Evolutionary conservation across 2,113 vertebrate species (phyloP).

Genomic region (Dipodomys stephensi): DNA sequence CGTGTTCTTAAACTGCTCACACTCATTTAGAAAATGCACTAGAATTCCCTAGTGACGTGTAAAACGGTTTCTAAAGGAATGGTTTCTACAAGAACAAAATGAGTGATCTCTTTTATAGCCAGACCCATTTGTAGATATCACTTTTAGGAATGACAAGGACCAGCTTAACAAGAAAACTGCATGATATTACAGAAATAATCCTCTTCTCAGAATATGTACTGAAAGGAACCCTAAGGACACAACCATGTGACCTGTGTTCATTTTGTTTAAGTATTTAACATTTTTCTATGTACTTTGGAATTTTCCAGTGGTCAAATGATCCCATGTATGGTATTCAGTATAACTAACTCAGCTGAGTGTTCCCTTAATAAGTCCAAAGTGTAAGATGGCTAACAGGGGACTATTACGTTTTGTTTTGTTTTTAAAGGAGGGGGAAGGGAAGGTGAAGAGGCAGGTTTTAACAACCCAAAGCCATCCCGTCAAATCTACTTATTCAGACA

Average conservation of each 20-base stretch:
- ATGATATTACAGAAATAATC: conserved; percentile 54
- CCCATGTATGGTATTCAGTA: background rate
- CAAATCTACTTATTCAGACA: conserved; percentile 87
- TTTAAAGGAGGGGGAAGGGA: conserved; percentile 60
- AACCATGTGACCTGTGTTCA: conserved; percentile 17
- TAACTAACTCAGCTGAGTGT: conserved; percentile 34
- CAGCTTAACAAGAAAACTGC: conserved; percentile 64
- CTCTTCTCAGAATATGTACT: conserved; percentile 10
- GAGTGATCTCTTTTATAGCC: conserved; percentile 61
- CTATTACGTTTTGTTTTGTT: background rate
- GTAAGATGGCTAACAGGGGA: conserved; percentile 37
- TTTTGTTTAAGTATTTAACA: conserved; percentile 45
- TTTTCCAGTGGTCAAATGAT: background rate
- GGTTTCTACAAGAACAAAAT: conserved; percentile 55
- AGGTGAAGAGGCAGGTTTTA: conserved; percentile 80
- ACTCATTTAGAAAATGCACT: conserved; percentile 75
- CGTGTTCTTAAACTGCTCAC: conserved; percentile 76
- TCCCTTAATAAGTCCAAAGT: conserved; percentile 72
- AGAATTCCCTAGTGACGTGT: conserved; percentile 57
- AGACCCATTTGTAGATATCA: conserved; percentile 70
- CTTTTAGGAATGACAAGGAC: conserved; percentile 66
- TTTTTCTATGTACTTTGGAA: conserved; percentile 8
- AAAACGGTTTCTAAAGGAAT: conserved; percentile 24
- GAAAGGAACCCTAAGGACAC: conserved; percentile 13
- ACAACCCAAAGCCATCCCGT: conserved; percentile 84